A percentile compares a stretch with the other conserved stretches of the same genome.
These are phyloP conservation scores for Auanema freiburgensis DNA, from an alignment of 2,888 invertebrate genomes.

Conservation along the genomic window DNA sequence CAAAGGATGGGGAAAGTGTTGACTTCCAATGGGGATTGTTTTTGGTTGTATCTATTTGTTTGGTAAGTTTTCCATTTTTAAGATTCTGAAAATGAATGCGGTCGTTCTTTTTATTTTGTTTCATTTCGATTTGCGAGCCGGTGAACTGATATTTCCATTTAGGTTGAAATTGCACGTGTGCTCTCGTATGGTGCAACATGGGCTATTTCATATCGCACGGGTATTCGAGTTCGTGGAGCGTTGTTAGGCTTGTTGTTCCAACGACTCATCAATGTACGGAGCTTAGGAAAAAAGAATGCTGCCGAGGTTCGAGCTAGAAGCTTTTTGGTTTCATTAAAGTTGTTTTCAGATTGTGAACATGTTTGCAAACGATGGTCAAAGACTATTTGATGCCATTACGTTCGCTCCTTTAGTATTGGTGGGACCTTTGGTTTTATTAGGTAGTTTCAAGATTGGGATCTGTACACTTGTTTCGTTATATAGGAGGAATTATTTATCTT, in stretches of 20 bases:
- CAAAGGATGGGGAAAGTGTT: conserved; percentile 24
- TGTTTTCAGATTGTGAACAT: conserved; percentile 66
- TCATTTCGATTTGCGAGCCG: background rate
- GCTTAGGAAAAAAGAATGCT: conserved; percentile 64
- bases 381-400: conserved; percentile 66
- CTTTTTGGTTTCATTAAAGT: no score
- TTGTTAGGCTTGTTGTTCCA: conserved; percentile 66
- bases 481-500: conserved; percentile 64
- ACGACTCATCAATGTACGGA: conserved; percentile 63
- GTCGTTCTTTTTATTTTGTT: background rate
- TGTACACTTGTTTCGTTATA: background rate
- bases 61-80: conserved; percentile 26
- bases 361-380: conserved; percentile 67
- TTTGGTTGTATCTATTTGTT: conserved; percentile 59
- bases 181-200: conserved; percentile 65
- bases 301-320: conserved; percentile 63
- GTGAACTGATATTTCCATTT: conserved; percentile 1
- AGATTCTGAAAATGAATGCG: background rate
- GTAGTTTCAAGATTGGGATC: conserved; percentile 19
- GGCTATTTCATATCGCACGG: conserved; percentile 66
- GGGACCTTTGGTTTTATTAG: conserved; percentile 66
- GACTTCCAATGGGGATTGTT: conserved; percentile 59
- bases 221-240: conserved; percentile 66
- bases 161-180: conserved; percentile 64
- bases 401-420: conserved; percentile 66